Evolutionary conservation across 2,113 vertebrate genomes (phyloP).

Genomic region (Myotis davidii): DNA sequence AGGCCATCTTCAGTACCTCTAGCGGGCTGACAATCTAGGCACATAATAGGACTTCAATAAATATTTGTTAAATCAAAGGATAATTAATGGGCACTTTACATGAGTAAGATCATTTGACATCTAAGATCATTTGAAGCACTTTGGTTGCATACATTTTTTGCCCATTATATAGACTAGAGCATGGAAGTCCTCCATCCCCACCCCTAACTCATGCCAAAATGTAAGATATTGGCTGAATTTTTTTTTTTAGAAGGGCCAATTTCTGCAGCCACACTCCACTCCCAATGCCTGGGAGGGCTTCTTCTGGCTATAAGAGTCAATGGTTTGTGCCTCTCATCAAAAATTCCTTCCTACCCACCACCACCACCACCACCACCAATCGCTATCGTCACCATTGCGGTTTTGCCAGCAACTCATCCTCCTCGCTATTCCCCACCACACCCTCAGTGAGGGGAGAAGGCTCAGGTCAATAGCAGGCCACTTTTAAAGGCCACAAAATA

Average conservation of each 20-base stretch:
- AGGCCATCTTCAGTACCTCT: not conserved
- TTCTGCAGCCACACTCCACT: not conserved
- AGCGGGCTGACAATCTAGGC: not conserved
- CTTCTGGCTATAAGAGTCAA: not conserved
- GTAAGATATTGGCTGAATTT: not conserved
- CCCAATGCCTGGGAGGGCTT: not conserved
- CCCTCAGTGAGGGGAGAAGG: not conserved
- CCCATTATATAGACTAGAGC: not conserved
- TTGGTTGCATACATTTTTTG: not conserved
- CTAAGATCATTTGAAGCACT: not conserved
- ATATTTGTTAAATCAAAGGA: not conserved
- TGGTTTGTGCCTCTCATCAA: not conserved
- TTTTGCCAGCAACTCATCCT: not conserved
- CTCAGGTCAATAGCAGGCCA: not conserved
- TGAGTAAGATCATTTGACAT: not conserved
- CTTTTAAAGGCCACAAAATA: constrained; percentile 3
- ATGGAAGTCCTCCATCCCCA: not conserved
- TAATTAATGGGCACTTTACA: not conserved
- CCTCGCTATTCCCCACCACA: not conserved
- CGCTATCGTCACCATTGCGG: not conserved
- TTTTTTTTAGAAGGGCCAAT: not conserved
- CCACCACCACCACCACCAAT: too few relatives aligned
- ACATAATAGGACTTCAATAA: not conserved
- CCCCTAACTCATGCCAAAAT: not conserved
- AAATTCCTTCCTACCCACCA: not conserved